Evolutionary conservation across 1,140 invertebrate species (phyloP), one percentile per base, ranked within the genome.

Genomic region (Drosophila funebris): DNA sequence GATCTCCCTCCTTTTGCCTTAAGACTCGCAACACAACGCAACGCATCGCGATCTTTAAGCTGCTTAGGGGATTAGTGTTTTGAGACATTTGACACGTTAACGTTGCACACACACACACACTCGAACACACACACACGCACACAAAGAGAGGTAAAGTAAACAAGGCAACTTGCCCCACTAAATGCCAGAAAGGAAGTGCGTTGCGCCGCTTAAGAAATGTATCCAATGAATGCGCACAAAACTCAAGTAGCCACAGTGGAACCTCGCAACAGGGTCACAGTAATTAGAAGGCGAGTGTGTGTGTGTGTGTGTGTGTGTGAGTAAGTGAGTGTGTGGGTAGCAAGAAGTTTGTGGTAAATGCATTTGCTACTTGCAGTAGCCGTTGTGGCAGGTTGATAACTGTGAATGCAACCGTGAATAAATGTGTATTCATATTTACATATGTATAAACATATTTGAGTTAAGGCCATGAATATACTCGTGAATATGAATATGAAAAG

Each of bases 61-160:
- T 83, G 84, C 83, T 88, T 88, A 88, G 83, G 69, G 83, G 83
- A 88, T 88, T 88, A 88, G 60, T 88, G 83, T 88, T 88, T 88
- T 88, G 78, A 88, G 83, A 88, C 83, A 88, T 88, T 88, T 88
- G 83, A 88, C 83, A 88, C 83, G 83, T 87, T 87, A 87, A 79
- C 80, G 79, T 84, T 83, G 82, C 76, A 75, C 43, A 58, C 64
- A 66, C 53, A 57, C 22, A 39, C 57, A 50, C 54, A 50, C 56
- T n/a, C n/a, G n/a, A n/a, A 39, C 39, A 63, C 44, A 14, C 33
- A 73, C 27, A 53, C 54, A 60, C 33, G 50, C 14, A 46, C 14
- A n/a, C 11, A 31, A 8, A 50, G 20, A 52, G 6, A 78, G 33
- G 61, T 68, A 83, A 83, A 76, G 71, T 72, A 83, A 78, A 74